Base-by-base conservation (phyloP, 2,797 vertebrate species). In the Sebastes vulpes region DNA sequence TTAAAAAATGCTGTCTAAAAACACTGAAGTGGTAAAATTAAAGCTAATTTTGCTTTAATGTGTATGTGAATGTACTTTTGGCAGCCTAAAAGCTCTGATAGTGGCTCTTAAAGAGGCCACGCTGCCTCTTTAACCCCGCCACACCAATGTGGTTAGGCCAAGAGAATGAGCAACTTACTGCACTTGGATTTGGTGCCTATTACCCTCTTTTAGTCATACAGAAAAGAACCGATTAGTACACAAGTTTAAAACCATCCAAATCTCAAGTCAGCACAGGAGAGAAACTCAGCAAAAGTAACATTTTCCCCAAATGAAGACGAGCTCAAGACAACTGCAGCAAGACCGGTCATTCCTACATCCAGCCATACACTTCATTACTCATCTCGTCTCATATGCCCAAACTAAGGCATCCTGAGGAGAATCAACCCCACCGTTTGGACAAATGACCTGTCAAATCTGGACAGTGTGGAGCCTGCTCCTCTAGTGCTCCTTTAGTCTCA, bases 401-500 rank as follows among this genome's bases (percentile, higher is more conserved):
- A 83, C 72, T 70, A 25, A 6, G 29, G 50, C 7, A 26, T 42
- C 18, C 9, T 42, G 20, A 25, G 10, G 28, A 68, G 16, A 60
- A 53, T 46, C 5, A 23, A 65, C 35, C 29, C 53, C 25, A 50
- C 14, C 18, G 59, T 48, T 29, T 71, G 72, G 69, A 84, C 66
- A 72, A 86, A 84, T 58, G 53, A 68, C 58, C 50, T 29, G 57
- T 70, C 67, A 46, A 6, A 32, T 54, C 56, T 38, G 66, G 29
- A 31, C 59, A 18, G 67, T 9, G 20, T 72, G 57, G 25, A 64
- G 69, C 54, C 71, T 61, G 4, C 26, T 56, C 18, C 54, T 46
- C 54, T 46, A 54, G 1, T 58, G 68, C 52, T 68, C 74, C 68
- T 83, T 73, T 64, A 64, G 77, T 81, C 79, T 78, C 16, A 21